Percentiles rank a stretch among this genome's conserved stretches.
phyloP scores from a whole-genome alignment of 2,113 vertebrate genomes.

The Chamaetylas fuelleborni region DNA sequence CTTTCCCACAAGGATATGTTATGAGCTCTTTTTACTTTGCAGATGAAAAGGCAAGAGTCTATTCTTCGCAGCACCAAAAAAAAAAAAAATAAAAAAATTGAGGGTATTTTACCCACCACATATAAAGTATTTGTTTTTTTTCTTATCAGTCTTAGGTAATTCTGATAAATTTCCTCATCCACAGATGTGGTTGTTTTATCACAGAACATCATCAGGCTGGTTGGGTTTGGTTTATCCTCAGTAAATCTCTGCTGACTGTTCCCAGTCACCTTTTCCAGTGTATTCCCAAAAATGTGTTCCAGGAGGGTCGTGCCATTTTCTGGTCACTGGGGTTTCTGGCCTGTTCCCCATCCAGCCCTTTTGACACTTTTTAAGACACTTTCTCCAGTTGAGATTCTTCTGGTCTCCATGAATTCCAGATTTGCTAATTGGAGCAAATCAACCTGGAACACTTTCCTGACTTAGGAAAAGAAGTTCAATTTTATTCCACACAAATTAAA shows the following conservation, averaged over 20 bases:
- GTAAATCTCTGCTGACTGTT: no score
- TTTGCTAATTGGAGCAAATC: neutral
- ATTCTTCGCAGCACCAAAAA: neutral
- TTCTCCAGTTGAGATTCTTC: neutral
- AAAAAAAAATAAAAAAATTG: no score
- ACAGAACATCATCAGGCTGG: no score
- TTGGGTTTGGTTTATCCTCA: no score
- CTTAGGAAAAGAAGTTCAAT: neutral
- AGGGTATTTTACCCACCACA: no score
- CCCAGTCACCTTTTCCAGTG: no score
- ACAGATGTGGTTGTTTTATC: no score
- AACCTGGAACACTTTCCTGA: neutral
- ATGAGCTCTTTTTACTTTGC: neutral
- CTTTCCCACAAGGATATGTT: neutral
- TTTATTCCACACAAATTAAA: neutral
- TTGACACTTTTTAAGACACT: neutral
- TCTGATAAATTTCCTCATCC: no score
- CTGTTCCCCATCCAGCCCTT: neutral
- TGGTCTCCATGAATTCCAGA: neutral
- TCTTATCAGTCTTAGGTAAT: neutral
- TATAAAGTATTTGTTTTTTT: neutral
- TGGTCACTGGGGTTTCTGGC: neutral
- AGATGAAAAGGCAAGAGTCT: neutral
- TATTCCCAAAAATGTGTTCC: neutral
- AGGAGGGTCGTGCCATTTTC: neutral